These are phyloP conservation scores for Cydia splendana DNA, from an alignment of 1,140 invertebrate genomes.

Conservation along the genomic window DNA sequence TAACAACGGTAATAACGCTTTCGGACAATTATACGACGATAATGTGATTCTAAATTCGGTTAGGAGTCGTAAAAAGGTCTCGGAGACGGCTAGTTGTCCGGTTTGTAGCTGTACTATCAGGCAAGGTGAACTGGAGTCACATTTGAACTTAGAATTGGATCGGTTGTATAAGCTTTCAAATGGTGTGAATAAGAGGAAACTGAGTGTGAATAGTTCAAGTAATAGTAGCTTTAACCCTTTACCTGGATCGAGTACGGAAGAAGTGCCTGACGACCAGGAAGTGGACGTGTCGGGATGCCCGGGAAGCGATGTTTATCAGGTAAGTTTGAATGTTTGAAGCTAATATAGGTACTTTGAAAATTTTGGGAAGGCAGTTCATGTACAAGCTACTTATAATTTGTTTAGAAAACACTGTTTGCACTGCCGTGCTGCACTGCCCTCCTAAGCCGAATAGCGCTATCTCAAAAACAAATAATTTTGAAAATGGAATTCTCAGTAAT, in stretches of 20 bases:
- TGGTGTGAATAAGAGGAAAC: conserved; percentile 60
- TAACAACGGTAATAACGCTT: conserved; percentile 51
- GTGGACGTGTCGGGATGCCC: conserved; percentile 68
- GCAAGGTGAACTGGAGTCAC: conserved; percentile 68
- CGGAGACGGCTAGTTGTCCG: conserved; percentile 71
- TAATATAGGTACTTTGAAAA: too few relatives aligned
- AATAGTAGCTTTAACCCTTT: conserved; percentile 42
- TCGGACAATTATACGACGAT: conserved; percentile 57
- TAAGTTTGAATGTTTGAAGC: conserved; percentile 40
- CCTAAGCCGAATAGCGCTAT: too few relatives aligned
- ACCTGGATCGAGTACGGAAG: conserved; percentile 61
- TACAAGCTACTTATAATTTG: too few relatives aligned
- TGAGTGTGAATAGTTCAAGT: conserved; percentile 57
- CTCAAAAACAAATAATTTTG: too few relatives aligned
- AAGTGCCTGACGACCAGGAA: conserved; percentile 56
- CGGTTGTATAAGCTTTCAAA: conserved; percentile 65
- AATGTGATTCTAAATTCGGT: conserved; percentile 71
- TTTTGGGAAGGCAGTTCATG: too few relatives aligned
- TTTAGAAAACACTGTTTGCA: too few relatives aligned
- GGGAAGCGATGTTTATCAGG: conserved; percentile 76
- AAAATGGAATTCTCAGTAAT: too few relatives aligned
- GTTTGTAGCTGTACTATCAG: conserved; percentile 76
- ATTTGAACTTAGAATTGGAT: conserved; percentile 72
- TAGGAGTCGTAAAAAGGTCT: conserved; percentile 71
- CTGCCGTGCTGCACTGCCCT: too few relatives aligned